Evolutionary conservation across 2,888 invertebrate genomes (phyloP).

Genomic region (Caenorhabditis sp.): DNA sequence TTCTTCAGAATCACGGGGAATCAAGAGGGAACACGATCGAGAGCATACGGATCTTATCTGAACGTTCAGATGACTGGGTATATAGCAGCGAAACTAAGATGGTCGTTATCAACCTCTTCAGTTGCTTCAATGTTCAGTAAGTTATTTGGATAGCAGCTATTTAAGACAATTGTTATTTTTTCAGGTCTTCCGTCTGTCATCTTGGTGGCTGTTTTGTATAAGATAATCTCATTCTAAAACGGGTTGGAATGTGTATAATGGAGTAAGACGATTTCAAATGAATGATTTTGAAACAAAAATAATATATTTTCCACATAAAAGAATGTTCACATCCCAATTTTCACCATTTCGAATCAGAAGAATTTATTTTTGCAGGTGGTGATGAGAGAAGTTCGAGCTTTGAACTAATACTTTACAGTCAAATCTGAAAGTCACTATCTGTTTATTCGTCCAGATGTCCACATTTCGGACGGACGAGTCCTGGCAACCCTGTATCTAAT

Average conservation of each 20-base stretch:
- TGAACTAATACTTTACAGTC: too few relatives aligned
- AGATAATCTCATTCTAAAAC: slow-evolving; percentile 18
- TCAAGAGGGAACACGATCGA: slow-evolving; percentile 44
- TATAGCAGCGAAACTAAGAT: slow-evolving; percentile 17
- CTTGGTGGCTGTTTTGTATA: background rate
- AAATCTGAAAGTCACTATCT: too few relatives aligned
- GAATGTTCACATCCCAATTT: too few relatives aligned
- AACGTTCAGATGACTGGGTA: slow-evolving; percentile 51
- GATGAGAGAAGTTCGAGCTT: too few relatives aligned
- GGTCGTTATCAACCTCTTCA: slow-evolving; percentile 11
- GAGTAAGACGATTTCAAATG: background rate
- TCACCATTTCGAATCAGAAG: too few relatives aligned
- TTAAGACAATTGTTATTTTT: background rate
- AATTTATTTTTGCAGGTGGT: too few relatives aligned
- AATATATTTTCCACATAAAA: too few relatives aligned
- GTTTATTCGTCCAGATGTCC: too few relatives aligned
- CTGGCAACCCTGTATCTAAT: too few relatives aligned
- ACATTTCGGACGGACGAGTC: too few relatives aligned
- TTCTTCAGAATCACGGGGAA: slow-evolving; percentile 56
- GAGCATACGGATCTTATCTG: slow-evolving; percentile 45
- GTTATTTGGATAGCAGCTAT: background rate
- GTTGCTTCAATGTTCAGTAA: background rate
- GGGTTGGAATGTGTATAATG: background rate
- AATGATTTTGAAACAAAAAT: background rate
- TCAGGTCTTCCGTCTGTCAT: slow-evolving; percentile 10